Conservation (phyloP, 2,888 invertebrate species). For the Andrena fulva region DNA sequence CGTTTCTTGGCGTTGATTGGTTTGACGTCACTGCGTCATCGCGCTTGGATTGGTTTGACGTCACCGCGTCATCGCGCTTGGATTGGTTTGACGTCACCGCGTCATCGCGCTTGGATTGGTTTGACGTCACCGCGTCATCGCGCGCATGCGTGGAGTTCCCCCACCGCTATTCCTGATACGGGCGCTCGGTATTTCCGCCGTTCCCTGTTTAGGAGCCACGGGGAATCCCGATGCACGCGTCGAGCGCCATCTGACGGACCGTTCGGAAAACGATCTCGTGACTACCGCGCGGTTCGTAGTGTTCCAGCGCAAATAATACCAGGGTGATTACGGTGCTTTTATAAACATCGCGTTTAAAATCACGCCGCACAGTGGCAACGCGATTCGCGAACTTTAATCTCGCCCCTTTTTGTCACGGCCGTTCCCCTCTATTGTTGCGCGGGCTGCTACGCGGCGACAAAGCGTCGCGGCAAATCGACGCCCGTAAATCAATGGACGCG, state of each 20-base stretch:
- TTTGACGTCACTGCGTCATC: no score
- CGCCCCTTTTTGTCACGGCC: not conserved
- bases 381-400: slow-evolving; percentile 18
- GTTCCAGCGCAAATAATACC: not conserved
- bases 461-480: slow-evolving; percentile 32
- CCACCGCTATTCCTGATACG: no score
- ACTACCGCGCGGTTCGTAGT: not conserved
- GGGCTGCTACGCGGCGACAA: not conserved
- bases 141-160: no score
- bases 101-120: no score
- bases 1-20: no score
- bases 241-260: not conserved
- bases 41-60: no score
- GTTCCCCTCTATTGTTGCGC: slow-evolving; percentile 8
- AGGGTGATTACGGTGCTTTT: not conserved
- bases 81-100: no score
- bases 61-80: no score
- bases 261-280: not conserved
- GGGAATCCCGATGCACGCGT: not conserved
- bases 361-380: slow-evolving; percentile 5
- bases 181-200: no score
- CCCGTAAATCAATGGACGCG: slow-evolving; percentile 21
- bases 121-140: no score
- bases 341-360: not conserved
- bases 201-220: not conserved